Base-by-base conservation (phyloP, 2,888 invertebrate genomes). In the Mesorhabditis spiculigera region DNA sequence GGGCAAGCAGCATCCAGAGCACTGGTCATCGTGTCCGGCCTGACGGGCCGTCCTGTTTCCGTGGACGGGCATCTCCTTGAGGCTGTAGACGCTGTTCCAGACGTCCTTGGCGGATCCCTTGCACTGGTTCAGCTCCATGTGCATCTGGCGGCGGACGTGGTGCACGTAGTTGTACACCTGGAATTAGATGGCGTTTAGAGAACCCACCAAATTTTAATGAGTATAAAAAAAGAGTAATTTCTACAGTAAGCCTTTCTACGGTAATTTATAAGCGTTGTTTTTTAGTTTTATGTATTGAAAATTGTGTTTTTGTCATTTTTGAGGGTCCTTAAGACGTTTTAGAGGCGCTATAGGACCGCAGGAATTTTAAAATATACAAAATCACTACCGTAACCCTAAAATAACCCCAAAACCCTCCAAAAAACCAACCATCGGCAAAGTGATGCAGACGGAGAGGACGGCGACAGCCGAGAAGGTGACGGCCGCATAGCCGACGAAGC, bases 401-500 rank as follows among this genome's bases (percentile, higher is more conserved):
- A 50, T 50, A n/a, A 50, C 58, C n/a, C 8, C 58, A 1, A 28
- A 28, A 28, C 3, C 28, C 28, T 28, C 28, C 28, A 28, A 28
- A 13, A 50, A 50, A 50, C 58, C 8, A 50, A 50, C 79, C 80
- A 80, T 80, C 66, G 80, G 80, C 43, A 80, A 73, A 58, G 80
- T 80, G 69, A 80, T 77, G 72, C 80, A 80, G 63, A 80, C 80
- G 69, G 80, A 78, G 45, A 80, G 73, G 62, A 80, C 80, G 69
- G 80, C 80, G 43, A 80, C 77, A 43, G 80, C 80, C 68, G 80
- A 80, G 73, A 80, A 80, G 71, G 75, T 74, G 61, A 80, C 80
- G 68, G 80, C 80, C 67, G 80, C 80, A 68, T 80, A 80, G 45
- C 80, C 80, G 80, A 80, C 80, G 72, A 80, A 76, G 50, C 80